Conservation (phyloP, 2,888 invertebrate genomes). For the Chirona hameri region DNA sequence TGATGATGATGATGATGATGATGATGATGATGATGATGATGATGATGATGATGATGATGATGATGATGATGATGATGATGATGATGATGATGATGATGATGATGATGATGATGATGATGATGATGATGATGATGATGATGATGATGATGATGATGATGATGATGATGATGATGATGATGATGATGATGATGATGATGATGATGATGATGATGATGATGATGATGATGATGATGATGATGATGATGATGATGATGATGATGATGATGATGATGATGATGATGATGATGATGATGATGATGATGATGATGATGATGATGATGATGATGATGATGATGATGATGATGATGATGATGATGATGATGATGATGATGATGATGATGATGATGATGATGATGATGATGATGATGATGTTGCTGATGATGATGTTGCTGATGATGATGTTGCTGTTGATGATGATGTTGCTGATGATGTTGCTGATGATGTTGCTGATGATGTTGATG, state of each 20-base stretch:
- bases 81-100: constrained; percentile 22
- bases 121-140: constrained; percentile 22
- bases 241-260: constrained; percentile 22
- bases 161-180: constrained; percentile 22
- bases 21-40: constrained; percentile 22
- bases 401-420: too few species aligned
- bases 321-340: constrained; percentile 22
- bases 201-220: constrained; percentile 22
- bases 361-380: constrained; percentile 22
- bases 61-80: constrained; percentile 22
- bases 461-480: too few species aligned
- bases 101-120: constrained; percentile 22
- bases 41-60: constrained; percentile 22
- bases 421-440: too few species aligned
- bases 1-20: constrained; percentile 22
- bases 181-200: constrained; percentile 22
- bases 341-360: constrained; percentile 22
- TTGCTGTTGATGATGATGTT: too few species aligned
- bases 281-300: constrained; percentile 22
- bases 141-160: constrained; percentile 22
- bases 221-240: constrained; percentile 22
- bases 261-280: constrained; percentile 22
- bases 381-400: constrained; percentile 22
- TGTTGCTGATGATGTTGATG: too few species aligned
- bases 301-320: constrained; percentile 22